Evolutionary conservation across 2,888 invertebrate genomes (phyloP).

Genomic region (Hypercompe scribonia): DNA sequence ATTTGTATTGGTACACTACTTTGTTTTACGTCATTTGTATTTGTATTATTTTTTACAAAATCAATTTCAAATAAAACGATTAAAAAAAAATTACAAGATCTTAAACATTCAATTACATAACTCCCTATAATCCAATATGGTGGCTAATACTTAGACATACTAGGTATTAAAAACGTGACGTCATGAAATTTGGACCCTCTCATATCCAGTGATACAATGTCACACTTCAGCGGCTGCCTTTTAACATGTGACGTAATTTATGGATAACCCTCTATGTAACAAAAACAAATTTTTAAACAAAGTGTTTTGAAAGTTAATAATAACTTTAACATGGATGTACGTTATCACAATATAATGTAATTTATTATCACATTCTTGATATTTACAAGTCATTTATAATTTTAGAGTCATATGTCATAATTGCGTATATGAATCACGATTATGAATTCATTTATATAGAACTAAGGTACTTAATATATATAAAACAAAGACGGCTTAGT

Average conservation of each 20-base stretch:
- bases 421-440: conserved; percentile 7
- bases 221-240: not conserved
- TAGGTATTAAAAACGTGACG: too few relatives aligned
- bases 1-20: too few relatives aligned
- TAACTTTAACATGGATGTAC: conserved; percentile 10
- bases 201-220: too few relatives aligned
- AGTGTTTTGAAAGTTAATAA: conserved; percentile 15
- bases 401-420: conserved; percentile 31
- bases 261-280: not conserved
- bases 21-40: too few relatives aligned
- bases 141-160: too few relatives aligned
- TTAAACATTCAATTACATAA: too few relatives aligned
- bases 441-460: not conserved
- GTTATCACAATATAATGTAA: conserved; percentile 24
- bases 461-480: not conserved
- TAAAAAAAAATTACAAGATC: too few relatives aligned
- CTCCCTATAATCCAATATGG: too few relatives aligned
- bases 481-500: not conserved
- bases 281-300: not conserved
- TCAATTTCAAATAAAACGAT: too few relatives aligned
- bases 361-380: conserved; percentile 12
- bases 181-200: not conserved
- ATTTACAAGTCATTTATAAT: conserved; percentile 29
- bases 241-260: not conserved
- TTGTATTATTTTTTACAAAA: too few relatives aligned